These are phyloP conservation scores for Philantomba maxwellii DNA, from an alignment of 2,113 vertebrate genomes.

Conservation along the genomic window DNA sequence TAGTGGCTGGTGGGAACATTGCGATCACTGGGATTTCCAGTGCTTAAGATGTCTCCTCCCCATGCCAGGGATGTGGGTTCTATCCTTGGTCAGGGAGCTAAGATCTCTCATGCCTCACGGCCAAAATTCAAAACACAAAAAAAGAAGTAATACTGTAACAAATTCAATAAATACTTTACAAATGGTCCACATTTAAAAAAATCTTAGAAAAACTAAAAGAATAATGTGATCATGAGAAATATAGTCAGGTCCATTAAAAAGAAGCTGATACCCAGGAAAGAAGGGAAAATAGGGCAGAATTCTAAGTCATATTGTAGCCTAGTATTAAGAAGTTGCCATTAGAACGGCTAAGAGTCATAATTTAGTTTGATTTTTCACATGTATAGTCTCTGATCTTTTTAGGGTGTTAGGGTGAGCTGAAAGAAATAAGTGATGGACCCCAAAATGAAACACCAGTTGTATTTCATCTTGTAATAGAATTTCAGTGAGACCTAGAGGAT, in stretches of 20 bases:
- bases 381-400: neutral
- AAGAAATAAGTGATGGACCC: neutral
- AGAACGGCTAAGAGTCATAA: neutral
- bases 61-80: neutral
- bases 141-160: neutral
- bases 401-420: neutral
- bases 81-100: neutral
- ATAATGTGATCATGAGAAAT: neutral
- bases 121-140: neutral
- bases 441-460: neutral
- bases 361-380: neutral
- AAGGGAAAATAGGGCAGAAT: neutral
- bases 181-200: neutral
- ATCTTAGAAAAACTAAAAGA: neutral
- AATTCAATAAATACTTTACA: neutral
- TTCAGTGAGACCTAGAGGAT: neutral
- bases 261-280: neutral
- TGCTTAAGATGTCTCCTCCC: neutral
- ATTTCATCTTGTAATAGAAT: neutral
- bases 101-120: neutral
- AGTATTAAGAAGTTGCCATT: neutral
- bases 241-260: neutral
- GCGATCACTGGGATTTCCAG: neutral
- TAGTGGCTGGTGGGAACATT: neutral
- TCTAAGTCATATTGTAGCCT: neutral